A percentile compares a stretch with the other conserved stretches of the same genome.
Evolutionary conservation across 2,113 vertebrate species (phyloP).

Genomic region (Agelaius phoeniceus): DNA sequence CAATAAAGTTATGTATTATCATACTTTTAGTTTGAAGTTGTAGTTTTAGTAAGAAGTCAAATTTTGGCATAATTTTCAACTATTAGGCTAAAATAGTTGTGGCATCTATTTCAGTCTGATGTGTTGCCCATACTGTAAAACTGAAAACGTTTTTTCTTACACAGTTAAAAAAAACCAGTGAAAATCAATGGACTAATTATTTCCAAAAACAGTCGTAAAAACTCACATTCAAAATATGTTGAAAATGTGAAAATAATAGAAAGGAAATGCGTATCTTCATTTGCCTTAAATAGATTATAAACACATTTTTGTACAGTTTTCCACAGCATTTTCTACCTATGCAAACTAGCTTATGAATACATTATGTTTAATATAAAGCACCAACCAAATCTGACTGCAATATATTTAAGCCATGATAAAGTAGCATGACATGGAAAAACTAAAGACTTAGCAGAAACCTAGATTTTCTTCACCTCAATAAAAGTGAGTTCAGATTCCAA

Average conservation of each 20-base stretch:
- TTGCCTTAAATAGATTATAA: neutral
- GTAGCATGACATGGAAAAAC: neutral
- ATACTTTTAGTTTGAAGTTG: neutral
- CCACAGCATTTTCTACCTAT: neutral
- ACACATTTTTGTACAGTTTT: neutral
- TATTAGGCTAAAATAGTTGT: neutral
- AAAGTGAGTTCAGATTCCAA: neutral
- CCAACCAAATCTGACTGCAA: neutral
- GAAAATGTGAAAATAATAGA: neutral
- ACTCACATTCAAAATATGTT: neutral
- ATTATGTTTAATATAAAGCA: neutral
- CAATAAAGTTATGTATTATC: neutral
- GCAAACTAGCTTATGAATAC: neutral
- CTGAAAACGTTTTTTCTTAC: neutral
- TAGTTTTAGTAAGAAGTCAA: neutral
- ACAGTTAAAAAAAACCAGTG: neutral
- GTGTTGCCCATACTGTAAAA: neutral
- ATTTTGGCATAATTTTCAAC: neutral
- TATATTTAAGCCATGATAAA: neutral
- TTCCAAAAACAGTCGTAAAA: neutral
- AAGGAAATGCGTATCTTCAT: neutral
- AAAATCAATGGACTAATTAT: neutral
- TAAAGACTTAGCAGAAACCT: neutral
- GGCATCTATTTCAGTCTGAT: neutral
- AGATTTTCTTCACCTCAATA: neutral